Conservation (phyloP, 2,888 invertebrate genomes). For the Machimus atricapillus region DNA sequence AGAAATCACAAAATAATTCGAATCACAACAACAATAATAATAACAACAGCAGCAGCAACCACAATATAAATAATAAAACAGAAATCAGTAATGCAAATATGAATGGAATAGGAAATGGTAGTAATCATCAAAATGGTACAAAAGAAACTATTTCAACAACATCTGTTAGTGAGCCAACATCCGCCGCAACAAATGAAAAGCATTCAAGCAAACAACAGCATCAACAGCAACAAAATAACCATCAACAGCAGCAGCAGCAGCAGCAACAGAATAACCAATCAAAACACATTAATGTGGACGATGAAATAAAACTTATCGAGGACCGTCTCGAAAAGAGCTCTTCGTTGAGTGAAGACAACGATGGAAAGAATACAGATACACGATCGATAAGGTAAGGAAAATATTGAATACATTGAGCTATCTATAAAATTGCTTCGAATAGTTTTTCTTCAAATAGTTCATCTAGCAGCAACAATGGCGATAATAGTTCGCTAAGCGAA, state of each 20-base stretch:
- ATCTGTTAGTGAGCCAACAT: constrained; percentile 59
- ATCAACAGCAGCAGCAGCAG: constrained; percentile 54
- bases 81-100: constrained; percentile 57
- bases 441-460: constrained; percentile 18
- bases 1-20: constrained; percentile 52
- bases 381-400: constrained; percentile 50
- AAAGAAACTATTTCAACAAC: constrained; percentile 26
- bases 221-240: constrained; percentile 42
- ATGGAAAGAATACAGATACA: constrained; percentile 50
- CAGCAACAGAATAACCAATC: constrained; percentile 54
- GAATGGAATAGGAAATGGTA: constrained; percentile 52
- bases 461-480: constrained; percentile 49
- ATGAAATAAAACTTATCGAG: constrained; percentile 53
- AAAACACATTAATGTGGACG: constrained; percentile 49
- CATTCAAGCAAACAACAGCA: constrained; percentile 55
- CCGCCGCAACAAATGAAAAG: constrained; percentile 57
- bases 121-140: constrained; percentile 47
- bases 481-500: constrained; percentile 53
- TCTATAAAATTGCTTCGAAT: not conserved
- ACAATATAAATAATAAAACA: constrained; percentile 57
- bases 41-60: constrained; percentile 60
- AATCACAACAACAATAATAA: constrained; percentile 65
- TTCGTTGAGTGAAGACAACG: constrained; percentile 45
- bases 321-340: constrained; percentile 50
- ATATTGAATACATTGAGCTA: not conserved